A percentile compares a stretch with the other conserved stretches of the same genome.
These are phyloP conservation scores for Fragum fragum DNA, from an alignment of 2,888 invertebrate genomes.

Conservation along the genomic window DNA sequence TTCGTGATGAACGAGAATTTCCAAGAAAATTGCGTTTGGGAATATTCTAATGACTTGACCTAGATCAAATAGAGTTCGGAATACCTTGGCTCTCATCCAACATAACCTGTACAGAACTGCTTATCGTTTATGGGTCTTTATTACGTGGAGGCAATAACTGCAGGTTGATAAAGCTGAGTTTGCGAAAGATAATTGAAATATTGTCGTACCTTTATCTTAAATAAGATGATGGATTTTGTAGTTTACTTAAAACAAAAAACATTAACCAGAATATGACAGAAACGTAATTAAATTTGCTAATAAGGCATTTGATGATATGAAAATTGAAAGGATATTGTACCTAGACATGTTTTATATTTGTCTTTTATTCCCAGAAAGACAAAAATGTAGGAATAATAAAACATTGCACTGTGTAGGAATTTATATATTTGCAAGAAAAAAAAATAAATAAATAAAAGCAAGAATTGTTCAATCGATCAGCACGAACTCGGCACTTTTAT, in stretches of 20 bases:
- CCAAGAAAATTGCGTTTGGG: neutral
- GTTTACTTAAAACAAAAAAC: neutral
- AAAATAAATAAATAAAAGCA: no score
- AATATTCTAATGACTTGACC: neutral
- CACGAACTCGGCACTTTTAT: no score
- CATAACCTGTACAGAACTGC: neutral
- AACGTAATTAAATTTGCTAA: neutral
- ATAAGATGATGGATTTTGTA: neutral
- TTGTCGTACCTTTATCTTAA: neutral
- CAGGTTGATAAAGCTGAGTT: neutral
- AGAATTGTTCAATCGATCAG: no score
- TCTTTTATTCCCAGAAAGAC: no score
- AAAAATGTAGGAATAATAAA: no score
- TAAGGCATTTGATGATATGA: no score
- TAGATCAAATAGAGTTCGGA: slow-evolving; percentile 11
- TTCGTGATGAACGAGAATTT: neutral
- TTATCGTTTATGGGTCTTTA: neutral
- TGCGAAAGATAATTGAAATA: slow-evolving; percentile 25
- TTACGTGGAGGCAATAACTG: neutral
- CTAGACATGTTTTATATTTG: no score
- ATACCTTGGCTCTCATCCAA: neutral
- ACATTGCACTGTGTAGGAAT: no score
- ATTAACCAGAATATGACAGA: neutral
- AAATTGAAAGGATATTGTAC: no score
- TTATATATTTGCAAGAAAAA: no score